These are phyloP conservation scores for Stegophylla sp. DNA, from an alignment of 2,888 invertebrate genomes.

Conservation along the genomic window DNA sequence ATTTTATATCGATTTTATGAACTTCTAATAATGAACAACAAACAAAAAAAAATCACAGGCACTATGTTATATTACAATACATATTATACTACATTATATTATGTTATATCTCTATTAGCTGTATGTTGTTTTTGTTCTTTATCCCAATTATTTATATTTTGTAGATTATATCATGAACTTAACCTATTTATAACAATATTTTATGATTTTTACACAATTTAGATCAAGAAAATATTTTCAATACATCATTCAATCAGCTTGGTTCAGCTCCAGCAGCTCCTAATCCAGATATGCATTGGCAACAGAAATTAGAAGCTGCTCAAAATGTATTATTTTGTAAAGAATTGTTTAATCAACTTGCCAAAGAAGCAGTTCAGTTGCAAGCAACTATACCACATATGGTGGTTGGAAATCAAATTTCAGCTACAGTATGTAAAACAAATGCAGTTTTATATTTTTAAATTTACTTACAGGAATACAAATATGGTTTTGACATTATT, in stretches of 20 bases:
- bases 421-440: slow-evolving; percentile 77
- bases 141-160: neutral
- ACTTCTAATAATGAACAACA: slow-evolving; percentile 55
- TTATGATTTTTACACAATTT: slow-evolving; percentile 60
- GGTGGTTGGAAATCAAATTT: slow-evolving; percentile 96
- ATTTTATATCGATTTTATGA: too few species aligned
- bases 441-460: neutral
- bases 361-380: slow-evolving; percentile 91
- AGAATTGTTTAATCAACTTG: slow-evolving; percentile 91
- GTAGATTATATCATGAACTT: too few species aligned
- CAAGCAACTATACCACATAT: slow-evolving; percentile 94
- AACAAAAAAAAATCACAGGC: neutral
- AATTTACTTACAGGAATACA: neutral
- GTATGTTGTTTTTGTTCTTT: neutral
- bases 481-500: slow-evolving; percentile 7
- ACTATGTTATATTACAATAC: neutral
- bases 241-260: slow-evolving; percentile 79
- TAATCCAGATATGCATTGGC: slow-evolving; percentile 86
- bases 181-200: slow-evolving; percentile 14
- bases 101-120: too few species aligned
- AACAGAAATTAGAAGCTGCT: slow-evolving; percentile 93
- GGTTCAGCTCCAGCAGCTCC: slow-evolving; percentile 77
- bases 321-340: slow-evolving; percentile 97
- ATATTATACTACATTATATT: too few species aligned
- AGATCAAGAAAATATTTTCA: slow-evolving; percentile 90